Conservation (phyloP, 2,888 invertebrate species). For the Masnerella sp. region DNA sequence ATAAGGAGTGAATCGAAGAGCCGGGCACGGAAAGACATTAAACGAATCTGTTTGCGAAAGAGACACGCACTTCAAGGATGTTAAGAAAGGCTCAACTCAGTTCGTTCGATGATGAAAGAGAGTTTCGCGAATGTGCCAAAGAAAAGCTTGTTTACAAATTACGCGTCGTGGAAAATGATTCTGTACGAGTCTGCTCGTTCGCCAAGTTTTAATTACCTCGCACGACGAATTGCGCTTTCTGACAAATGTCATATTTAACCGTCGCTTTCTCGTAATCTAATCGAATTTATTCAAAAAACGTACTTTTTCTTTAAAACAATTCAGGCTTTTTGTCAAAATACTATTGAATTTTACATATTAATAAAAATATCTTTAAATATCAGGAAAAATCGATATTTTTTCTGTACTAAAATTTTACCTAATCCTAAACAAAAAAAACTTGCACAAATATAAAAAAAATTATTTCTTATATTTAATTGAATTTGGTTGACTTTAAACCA, state of each 20-base stretch:
- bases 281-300: no score
- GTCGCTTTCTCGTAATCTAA: slow-evolving; percentile 5
- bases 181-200: slow-evolving; percentile 61
- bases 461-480: no score
- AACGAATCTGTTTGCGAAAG: slow-evolving; percentile 17
- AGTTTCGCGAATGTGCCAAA: slow-evolving; percentile 30
- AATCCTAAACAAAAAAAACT: no score
- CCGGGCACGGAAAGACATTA: neutral
- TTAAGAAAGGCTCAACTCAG: slow-evolving; percentile 33
- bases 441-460: no score
- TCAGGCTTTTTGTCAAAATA: no score
- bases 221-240: slow-evolving; percentile 52
- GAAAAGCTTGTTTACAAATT: slow-evolving; percentile 68
- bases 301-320: no score
- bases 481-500: no score
- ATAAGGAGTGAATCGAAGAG: slow-evolving; percentile 39
- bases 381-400: no score
- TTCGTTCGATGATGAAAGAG: slow-evolving; percentile 42
- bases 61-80: slow-evolving; percentile 11
- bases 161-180: slow-evolving; percentile 66
- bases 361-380: no score
- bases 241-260: slow-evolving; percentile 29
- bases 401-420: no score
- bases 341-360: no score
- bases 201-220: slow-evolving; percentile 72